phyloP scores from a whole-genome alignment of 2,797 vertebrate genomes.

The Rhabdomys pumilio region DNA sequence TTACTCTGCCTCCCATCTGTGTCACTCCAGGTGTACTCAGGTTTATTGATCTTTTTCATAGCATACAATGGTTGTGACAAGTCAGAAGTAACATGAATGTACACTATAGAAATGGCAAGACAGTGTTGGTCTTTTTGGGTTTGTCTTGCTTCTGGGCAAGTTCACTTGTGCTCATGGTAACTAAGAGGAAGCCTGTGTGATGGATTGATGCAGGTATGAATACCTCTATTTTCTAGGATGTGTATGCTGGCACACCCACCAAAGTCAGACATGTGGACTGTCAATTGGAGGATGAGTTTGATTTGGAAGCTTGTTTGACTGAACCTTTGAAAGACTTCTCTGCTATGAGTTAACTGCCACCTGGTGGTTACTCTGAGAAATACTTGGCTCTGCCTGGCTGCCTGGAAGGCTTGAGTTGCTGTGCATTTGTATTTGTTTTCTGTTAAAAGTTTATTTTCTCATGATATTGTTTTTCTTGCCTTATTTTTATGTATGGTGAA shows the following conservation, averaged over 20 bases:
- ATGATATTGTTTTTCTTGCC: slow-evolving; percentile 72
- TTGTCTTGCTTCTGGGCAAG: background rate
- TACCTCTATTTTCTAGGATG: slow-evolving; percentile 87
- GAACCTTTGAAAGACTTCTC: slow-evolving; percentile 87
- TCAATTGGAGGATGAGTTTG: slow-evolving; percentile 86
- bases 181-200: background rate
- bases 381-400: background rate
- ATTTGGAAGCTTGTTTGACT: slow-evolving; percentile 89
- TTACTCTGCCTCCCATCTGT: background rate
- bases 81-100: background rate
- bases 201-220: background rate
- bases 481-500: slow-evolving; percentile 83
- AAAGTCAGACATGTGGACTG: slow-evolving; percentile 90
- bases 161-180: background rate
- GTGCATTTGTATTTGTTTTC: background rate
- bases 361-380: slow-evolving; percentile 20
- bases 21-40: background rate
- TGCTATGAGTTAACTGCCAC: slow-evolving; percentile 83
- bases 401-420: background rate
- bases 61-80: no score
- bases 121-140: background rate
- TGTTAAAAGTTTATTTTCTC: slow-evolving; percentile 72
- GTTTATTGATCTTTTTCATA: background rate
- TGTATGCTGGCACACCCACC: slow-evolving; percentile 90
- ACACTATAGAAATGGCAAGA: background rate